Evolutionary conservation across 1,140 invertebrate species (phyloP).

Genomic region (Leptinotarsa lineolata): DNA sequence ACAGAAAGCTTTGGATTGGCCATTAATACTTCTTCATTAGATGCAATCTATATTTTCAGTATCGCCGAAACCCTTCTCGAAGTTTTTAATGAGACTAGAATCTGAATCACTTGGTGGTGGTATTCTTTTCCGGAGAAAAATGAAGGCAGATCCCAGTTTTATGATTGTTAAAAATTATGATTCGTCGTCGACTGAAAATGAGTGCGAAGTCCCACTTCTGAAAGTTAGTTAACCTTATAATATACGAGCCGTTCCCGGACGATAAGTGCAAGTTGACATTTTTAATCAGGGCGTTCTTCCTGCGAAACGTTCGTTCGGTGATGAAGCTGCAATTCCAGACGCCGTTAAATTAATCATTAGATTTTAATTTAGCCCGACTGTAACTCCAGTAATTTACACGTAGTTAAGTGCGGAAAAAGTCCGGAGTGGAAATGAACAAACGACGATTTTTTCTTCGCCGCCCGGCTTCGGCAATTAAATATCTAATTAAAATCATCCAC

Average conservation of each 20-base stretch:
- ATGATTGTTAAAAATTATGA: conserved; percentile 11
- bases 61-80: no score
- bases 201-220: conserved; percentile 23
- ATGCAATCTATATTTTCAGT: no score
- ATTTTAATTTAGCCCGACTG: conserved; percentile 46
- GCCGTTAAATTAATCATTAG: conserved; percentile 48
- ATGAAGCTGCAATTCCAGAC: conserved; percentile 36
- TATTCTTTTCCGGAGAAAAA: conserved; percentile 1
- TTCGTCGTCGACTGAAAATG: conserved; percentile 8
- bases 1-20: no score
- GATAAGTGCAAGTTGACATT: conserved; percentile 32
- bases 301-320: conserved; percentile 28
- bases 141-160: background rate
- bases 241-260: conserved; percentile 25
- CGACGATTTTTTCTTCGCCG: conserved; percentile 39
- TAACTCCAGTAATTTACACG: conserved; percentile 45
- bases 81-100: background rate
- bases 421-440: conserved; percentile 41
- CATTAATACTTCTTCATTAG: no score
- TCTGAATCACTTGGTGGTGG: background rate
- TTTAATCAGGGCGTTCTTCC: conserved; percentile 29
- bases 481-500: conserved; percentile 48
- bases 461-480: conserved; percentile 45
- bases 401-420: conserved; percentile 44
- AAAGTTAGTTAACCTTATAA: conserved; percentile 31